A percentile compares a stretch with the other conserved stretches of the same genome.
Evolutionary conservation across 2,888 invertebrate species (phyloP).

Genomic region (Lycophotia porphyrea): DNA sequence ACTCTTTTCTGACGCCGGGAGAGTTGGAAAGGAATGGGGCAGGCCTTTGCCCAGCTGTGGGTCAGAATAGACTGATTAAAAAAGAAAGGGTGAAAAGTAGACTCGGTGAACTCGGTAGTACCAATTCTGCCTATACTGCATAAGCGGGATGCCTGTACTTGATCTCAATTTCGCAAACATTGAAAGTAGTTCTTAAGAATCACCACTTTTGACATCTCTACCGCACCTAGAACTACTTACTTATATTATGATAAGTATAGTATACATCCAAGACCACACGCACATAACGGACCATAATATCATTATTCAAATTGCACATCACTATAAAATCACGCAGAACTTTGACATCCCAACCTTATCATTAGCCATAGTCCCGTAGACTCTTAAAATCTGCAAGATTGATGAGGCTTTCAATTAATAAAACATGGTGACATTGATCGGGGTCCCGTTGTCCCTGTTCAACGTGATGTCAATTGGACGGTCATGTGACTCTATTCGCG

Average conservation of each 20-base stretch:
- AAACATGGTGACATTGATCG: conserved; percentile 38
- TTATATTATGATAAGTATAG: background rate
- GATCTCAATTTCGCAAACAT: too few relatives aligned
- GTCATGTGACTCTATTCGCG: conserved; percentile 40
- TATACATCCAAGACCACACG: conserved; percentile 12
- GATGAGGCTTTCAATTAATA: conserved; percentile 25
- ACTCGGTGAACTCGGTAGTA: too few relatives aligned
- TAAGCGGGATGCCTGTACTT: too few relatives aligned
- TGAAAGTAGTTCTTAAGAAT: background rate
- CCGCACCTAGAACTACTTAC: too few relatives aligned
- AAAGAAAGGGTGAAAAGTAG: too few relatives aligned
- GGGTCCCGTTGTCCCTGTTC: conserved; percentile 11
- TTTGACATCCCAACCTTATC: conserved; percentile 31
- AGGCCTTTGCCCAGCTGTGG: too few relatives aligned
- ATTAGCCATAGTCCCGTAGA: conserved; percentile 12
- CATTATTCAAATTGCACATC: conserved; percentile 34
- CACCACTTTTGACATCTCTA: too few relatives aligned
- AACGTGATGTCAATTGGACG: conserved; percentile 17
- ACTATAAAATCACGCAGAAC: conserved; percentile 20
- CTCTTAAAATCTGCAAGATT: conserved; percentile 17
- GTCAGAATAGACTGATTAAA: too few relatives aligned
- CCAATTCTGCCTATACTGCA: too few relatives aligned
- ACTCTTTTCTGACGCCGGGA: too few relatives aligned
- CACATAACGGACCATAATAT: background rate
- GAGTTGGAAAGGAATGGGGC: too few relatives aligned